Evolutionary conservation across 1,140 invertebrate species (phyloP).

Genomic region (Euwallacea fornicatus): DNA sequence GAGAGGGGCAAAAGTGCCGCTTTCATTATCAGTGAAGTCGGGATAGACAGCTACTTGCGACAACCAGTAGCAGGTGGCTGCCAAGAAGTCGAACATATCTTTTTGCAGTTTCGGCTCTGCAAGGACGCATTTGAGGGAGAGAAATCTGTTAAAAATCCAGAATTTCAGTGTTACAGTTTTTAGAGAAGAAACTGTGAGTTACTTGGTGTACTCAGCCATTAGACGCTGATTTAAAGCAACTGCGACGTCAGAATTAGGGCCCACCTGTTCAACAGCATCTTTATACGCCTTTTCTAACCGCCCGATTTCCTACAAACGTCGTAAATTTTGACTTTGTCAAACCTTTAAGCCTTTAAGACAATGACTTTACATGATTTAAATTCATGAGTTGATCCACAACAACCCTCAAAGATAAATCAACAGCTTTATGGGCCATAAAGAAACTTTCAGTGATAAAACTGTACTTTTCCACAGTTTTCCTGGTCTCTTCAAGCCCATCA

Average conservation of each 20-base stretch:
- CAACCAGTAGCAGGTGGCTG: slow-evolving; percentile 82
- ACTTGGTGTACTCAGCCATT: slow-evolving; percentile 64
- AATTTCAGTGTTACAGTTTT: neutral
- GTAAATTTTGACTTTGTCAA: neutral
- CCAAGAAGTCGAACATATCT: slow-evolving; percentile 73
- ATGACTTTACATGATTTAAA: slow-evolving; percentile 58
- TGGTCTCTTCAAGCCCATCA: slow-evolving; percentile 59
- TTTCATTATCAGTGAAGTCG: slow-evolving; percentile 44
- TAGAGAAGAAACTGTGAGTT: slow-evolving; percentile 20
- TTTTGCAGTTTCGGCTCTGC: slow-evolving; percentile 71
- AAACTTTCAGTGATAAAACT: slow-evolving; percentile 91
- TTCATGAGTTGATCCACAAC: slow-evolving; percentile 74
- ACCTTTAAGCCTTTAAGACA: neutral
- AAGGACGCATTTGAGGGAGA: slow-evolving; percentile 69
- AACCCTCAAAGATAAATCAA: slow-evolving; percentile 81
- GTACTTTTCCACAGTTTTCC: slow-evolving; percentile 60
- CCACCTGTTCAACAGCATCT: slow-evolving; percentile 59
- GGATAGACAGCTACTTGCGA: slow-evolving; percentile 69
- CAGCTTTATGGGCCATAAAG: slow-evolving; percentile 82
- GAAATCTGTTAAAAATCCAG: slow-evolving; percentile 57
- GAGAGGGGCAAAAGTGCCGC: slow-evolving; percentile 59
- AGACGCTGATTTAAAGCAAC: slow-evolving; percentile 66
- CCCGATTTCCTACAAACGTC: slow-evolving; percentile 65
- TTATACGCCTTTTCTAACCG: slow-evolving; percentile 70
- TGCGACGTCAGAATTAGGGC: slow-evolving; percentile 58